phyloP scores from a whole-genome alignment of 30 jellyfish, hydroid and myxozoan species.

The Aurelia sp. region DNA sequence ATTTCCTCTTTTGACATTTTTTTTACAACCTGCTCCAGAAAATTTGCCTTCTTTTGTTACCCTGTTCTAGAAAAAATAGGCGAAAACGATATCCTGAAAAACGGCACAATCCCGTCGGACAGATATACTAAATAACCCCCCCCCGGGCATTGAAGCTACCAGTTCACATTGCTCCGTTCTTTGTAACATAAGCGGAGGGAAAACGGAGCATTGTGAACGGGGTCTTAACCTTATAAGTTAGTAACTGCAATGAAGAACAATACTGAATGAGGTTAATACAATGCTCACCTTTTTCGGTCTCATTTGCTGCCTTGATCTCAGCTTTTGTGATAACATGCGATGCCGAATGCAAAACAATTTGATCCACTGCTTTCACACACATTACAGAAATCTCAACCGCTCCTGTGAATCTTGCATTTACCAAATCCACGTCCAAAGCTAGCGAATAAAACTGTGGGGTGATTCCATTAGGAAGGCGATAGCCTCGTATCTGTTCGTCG shows the following conservation, averaged over 20 bases:
- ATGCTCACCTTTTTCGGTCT: neutral
- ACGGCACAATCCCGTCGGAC: too few species aligned
- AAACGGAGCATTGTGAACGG: too few species aligned
- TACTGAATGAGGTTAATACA: neutral
- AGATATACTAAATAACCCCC: too few species aligned
- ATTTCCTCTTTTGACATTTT: too few species aligned
- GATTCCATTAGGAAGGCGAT: conserved; percentile 64
- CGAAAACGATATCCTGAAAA: too few species aligned
- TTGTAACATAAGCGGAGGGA: too few species aligned
- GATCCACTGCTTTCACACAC: conserved; percentile 38
- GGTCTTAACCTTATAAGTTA: too few species aligned
- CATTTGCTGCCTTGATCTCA: neutral
- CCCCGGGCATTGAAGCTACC: too few species aligned
- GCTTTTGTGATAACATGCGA: conserved; percentile 19
- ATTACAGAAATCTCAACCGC: conserved; percentile 20
- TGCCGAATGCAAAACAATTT: conserved; percentile 51
- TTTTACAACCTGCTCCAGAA: too few species aligned
- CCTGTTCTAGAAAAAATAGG: too few species aligned
- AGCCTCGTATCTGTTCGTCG: conserved; percentile 13
- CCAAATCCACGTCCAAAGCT: conserved; percentile 31
- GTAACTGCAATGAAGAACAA: neutral
- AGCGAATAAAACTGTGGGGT: conserved; percentile 56
- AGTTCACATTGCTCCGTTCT: too few species aligned
- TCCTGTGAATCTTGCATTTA: conserved; percentile 39
- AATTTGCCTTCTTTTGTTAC: too few species aligned